A percentile compares a stretch with the other conserved stretches of the same genome.
These are phyloP conservation scores for Artibeus lituratus DNA, from an alignment of 2,797 vertebrate species.

Conservation along the genomic window DNA sequence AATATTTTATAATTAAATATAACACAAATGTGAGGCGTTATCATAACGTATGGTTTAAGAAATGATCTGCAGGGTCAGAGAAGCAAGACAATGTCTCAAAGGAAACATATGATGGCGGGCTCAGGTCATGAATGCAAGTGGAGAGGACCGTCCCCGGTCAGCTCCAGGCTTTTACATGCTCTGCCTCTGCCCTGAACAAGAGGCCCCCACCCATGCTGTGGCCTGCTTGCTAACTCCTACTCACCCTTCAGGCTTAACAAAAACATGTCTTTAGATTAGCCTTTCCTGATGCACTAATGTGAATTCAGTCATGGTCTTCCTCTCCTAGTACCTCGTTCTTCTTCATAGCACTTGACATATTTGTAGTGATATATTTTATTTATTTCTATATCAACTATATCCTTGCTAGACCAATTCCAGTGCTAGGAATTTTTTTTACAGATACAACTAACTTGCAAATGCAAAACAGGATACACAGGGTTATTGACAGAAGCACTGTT, in stretches of 20 bases:
- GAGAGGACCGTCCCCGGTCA: not conserved
- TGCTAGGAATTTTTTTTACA: not conserved
- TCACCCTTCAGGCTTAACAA: not conserved
- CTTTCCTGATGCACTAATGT: not conserved
- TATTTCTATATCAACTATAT: not conserved
- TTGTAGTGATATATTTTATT: not conserved
- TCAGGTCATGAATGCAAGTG: not conserved
- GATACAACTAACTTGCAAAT: not conserved
- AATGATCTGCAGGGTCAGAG: not conserved
- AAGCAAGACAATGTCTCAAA: not conserved
- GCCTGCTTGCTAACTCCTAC: not conserved
- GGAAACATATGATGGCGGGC: not conserved
- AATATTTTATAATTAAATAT: too few species aligned
- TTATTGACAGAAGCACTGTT: not conserved
- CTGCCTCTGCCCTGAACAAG: not conserved
- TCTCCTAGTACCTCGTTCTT: not conserved
- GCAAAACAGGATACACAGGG: not conserved
- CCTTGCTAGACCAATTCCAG: not conserved
- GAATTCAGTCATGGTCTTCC: not conserved
- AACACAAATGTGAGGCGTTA: not conserved
- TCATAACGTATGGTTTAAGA: not conserved
- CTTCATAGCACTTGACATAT: not conserved
- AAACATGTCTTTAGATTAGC: not conserved
- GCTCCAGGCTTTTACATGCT: not conserved
- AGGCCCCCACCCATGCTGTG: not conserved